Evolutionary conservation across 2,113 vertebrate genomes (phyloP), one percentile per base, ranked within the genome.

Genomic region (Rhabdomys dilectus): DNA sequence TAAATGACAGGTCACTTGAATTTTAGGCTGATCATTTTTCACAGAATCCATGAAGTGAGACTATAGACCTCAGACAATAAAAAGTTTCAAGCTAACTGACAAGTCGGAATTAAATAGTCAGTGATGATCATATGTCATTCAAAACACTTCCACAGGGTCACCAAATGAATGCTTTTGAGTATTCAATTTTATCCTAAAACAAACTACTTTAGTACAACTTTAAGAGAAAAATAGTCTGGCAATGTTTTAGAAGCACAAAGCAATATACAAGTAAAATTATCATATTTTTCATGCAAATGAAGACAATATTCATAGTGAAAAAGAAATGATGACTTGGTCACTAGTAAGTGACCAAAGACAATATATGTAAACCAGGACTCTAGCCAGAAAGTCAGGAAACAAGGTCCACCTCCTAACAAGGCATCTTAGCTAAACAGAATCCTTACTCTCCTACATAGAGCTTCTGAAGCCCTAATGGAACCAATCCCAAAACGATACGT

Each of bases 291-390:
- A 95, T 42, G 21, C 16, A 95, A 96, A 94, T 73, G 29, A 31
- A 26, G 22, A 58, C n/a, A 87, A 2, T 24, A 60, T 42, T 76
- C 36, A 91, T 13, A 70, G 64, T 72, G 36, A 36, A 48, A 84
- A 95, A 91, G 94, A 93, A 82, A 10, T 62, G 53, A 88, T 26
- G 13, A 62, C 73, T 86, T n/a, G n/a, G n/a, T n/a, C n/a, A 86
- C 75, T 51, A 72, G 92, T n/a, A n/a, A n/a, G n/a, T 64, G 85
- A 89, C 75, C 51, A 29, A 92, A 85, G 24, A 92, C 6, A 73
- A 88, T 24, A 85, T 53, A 42, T 42, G 39, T 51, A 88, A 76
- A 86, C 64, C 48, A 92, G 58, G 24, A 80, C 2, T 93, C 16
- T 89, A 34, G 29, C 7, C 10, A 70, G 22, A 39, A 56, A 81